Evolutionary conservation across 2,888 invertebrate genomes (phyloP).

Genomic region (Drosophila tripunctata): DNA sequence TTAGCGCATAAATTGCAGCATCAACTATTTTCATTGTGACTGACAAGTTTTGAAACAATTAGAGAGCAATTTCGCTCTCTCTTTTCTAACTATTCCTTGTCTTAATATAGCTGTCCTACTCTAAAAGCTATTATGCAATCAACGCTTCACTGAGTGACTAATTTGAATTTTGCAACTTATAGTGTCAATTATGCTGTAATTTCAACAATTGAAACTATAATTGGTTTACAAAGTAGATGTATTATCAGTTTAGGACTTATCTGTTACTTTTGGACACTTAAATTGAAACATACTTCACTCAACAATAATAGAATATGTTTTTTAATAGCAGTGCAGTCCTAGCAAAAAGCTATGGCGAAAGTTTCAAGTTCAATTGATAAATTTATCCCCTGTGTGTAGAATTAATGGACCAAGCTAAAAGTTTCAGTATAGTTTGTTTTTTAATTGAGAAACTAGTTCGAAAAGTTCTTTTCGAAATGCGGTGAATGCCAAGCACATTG

Average conservation of each 20-base stretch:
- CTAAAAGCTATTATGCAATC: conserved; percentile 16
- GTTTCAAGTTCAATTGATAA: background rate
- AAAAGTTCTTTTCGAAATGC: background rate
- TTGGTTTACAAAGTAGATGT: no score
- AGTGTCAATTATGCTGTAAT: background rate
- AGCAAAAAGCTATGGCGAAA: no score
- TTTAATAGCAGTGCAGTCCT: no score
- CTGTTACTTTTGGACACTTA: no score
- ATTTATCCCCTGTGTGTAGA: background rate
- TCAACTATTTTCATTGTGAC: conserved; percentile 38
- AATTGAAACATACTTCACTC: no score
- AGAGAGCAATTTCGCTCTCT: conserved; percentile 17
- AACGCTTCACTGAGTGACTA: background rate
- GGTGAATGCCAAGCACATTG: background rate
- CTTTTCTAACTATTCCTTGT: background rate
- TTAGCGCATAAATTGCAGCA: conserved; percentile 7
- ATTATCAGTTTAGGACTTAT: no score
- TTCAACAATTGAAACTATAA: background rate
- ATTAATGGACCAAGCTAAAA: background rate
- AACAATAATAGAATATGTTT: no score
- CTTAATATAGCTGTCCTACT: background rate
- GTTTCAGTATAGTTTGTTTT: background rate
- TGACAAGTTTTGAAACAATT: conserved; percentile 39
- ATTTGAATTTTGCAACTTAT: background rate
- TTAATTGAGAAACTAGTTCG: background rate